phyloP scores from a whole-genome alignment of 2,888 invertebrate genomes.

The Orchesella flavescens region DNA sequence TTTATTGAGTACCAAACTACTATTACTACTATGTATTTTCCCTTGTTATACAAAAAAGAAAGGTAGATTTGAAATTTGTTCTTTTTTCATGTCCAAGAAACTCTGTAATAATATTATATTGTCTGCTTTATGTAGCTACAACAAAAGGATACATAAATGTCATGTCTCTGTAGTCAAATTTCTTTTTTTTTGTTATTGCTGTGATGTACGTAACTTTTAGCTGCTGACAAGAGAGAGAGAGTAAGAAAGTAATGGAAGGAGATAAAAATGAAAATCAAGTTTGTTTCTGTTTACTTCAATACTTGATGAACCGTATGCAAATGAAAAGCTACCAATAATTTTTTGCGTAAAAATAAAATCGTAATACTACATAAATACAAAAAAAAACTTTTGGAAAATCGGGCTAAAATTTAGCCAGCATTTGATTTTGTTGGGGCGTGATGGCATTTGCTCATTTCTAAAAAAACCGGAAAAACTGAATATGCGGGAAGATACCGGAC shows the following conservation, averaged over 20 bases:
- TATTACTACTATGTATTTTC: neutral
- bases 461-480: no score
- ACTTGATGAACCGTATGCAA: conserved; percentile 33
- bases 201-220: conserved; percentile 58
- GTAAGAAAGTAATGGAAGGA: neutral
- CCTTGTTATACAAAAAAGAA: neutral
- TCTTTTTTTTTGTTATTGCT: conserved; percentile 55
- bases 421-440: no score
- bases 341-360: conserved; percentile 47
- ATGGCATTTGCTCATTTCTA: no score
- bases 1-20: neutral
- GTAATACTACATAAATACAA: conserved; percentile 14
- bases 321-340: conserved; percentile 31
- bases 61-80: neutral
- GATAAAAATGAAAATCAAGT: conserved; percentile 23
- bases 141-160: neutral
- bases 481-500: no score
- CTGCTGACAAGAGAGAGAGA: conserved; percentile 34
- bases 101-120: neutral
- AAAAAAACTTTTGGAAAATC: neutral
- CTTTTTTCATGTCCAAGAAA: neutral
- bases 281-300: conserved; percentile 13
- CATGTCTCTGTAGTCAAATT: conserved; percentile 49
- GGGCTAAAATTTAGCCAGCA: no score
- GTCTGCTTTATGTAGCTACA: conserved; percentile 16